Base-by-base conservation (phyloP, 2,797 vertebrate species). In the Leptoclinus maculatus region DNA sequence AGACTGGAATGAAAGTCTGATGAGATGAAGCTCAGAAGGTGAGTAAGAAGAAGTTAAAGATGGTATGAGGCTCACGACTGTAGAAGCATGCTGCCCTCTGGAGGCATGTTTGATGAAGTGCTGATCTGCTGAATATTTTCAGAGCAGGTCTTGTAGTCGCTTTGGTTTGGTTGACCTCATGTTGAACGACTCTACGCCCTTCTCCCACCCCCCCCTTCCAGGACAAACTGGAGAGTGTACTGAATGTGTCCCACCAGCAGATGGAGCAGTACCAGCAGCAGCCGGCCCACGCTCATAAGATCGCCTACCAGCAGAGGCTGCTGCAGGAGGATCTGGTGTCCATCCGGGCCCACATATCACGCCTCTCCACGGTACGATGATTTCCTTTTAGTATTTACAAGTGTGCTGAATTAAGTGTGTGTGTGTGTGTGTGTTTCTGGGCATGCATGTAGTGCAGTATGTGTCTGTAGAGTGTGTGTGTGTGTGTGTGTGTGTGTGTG, bases 261-360 rank as follows among this genome's bases (percentile, higher is more conserved):
- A 97, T 97, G 96, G 97, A 98, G 83, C 96, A 97, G 92, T 98
- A 97, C 93, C 96, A 95, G 89, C 96, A 97, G 76, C 97, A 98
- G 84, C 96, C 96, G 0, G 93, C 94, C 74, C 97, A 98, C 5
- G 78, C 91, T 38, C 96, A 98, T 71, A 99, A 99, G 86, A 99
- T 99, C 9, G 94, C 96, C 82, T 97, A 95, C 83, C 98, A 99
- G 92, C 98, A 99, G 94, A 96, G 95, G 66, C 95, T 99, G 69
- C 95, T 99, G 74, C 97, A 98, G 81, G 98, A 99, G 27, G 98
- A 99, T 75, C 95, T 99, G 25, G 97, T 99, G 75, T 95, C 95
- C 81, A 98, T 99, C 93, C 93, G 97, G 69, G 98, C 98, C 3
- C 96, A 97, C 79, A 96, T 99, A 85, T 99, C 97, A 56, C 95